phyloP scores from a whole-genome alignment of 2,113 vertebrate species.

The Oostethus manadensis region DNA sequence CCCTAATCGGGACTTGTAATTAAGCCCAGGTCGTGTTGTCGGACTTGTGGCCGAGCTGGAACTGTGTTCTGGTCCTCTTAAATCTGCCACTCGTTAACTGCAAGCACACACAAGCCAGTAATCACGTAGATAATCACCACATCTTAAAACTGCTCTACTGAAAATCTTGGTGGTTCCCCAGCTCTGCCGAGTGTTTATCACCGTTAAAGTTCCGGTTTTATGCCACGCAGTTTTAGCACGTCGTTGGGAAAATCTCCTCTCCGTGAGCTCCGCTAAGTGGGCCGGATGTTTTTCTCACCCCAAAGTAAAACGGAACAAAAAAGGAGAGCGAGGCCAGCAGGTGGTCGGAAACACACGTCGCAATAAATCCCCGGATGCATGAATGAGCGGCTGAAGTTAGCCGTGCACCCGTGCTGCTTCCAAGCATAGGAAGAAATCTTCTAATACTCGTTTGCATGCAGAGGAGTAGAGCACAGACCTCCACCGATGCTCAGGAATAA shows the following conservation, averaged over 20 bases:
- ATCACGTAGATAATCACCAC: constrained; percentile 6
- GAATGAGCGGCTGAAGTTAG: constrained; percentile 7
- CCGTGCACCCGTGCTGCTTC: background rate
- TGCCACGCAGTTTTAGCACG: background rate
- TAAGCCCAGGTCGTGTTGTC: constrained; percentile 38
- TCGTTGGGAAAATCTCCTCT: background rate
- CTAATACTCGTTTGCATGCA: background rate
- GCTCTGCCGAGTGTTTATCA: background rate
- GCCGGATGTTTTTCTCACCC: constrained; percentile 3
- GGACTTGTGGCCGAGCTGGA: constrained; percentile 13
- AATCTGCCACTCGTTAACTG: constrained; percentile 2
- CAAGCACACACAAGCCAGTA: background rate
- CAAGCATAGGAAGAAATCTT: constrained; percentile 2
- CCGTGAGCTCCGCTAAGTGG: background rate
- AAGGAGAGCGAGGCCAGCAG: constrained; percentile 2
- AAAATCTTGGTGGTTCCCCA: background rate
- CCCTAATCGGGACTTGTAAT: constrained; percentile 41
- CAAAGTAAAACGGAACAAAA: background rate
- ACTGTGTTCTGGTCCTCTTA: constrained; percentile 13
- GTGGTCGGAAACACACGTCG: background rate
- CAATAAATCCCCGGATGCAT: constrained; percentile 9
- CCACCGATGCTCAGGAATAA: background rate
- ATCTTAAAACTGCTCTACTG: background rate
- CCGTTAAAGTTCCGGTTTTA: background rate
- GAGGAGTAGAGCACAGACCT: background rate